Conservation (phyloP, 2,797 vertebrate genomes). For the Macropus fuliginosus region DNA sequence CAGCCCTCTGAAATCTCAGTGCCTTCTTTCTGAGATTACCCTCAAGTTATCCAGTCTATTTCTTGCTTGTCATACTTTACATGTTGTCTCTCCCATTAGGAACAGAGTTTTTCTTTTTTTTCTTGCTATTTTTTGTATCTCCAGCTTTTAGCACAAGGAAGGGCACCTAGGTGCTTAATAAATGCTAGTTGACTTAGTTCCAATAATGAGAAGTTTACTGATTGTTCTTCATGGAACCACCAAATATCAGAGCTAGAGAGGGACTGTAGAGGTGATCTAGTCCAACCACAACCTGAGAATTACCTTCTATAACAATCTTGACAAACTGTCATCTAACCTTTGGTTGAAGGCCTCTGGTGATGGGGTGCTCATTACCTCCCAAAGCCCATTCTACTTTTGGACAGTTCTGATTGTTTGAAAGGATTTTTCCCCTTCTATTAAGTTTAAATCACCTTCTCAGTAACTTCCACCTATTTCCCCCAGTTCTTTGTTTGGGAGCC, state of each 20-base stretch:
- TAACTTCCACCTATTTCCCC: background rate
- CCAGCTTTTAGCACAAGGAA: background rate
- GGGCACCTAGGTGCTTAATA: background rate
- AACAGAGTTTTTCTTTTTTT: background rate
- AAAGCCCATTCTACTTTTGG: background rate
- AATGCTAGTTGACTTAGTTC: background rate
- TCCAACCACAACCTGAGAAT: background rate
- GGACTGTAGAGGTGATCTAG: background rate
- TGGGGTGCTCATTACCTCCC: background rate
- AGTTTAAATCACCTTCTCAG: background rate
- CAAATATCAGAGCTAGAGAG: background rate
- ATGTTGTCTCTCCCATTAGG: background rate
- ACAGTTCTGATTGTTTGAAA: background rate
- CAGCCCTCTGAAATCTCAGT: background rate
- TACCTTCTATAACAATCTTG: background rate
- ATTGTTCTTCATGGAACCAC: background rate
- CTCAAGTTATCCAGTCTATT: background rate
- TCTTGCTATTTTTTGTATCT: background rate
- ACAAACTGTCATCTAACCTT: background rate
- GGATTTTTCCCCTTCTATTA: background rate
- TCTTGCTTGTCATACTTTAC: background rate
- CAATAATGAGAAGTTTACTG: background rate
- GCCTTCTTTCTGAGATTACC: background rate
- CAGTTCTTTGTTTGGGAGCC: background rate
- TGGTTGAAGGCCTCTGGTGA: background rate